phyloP scores from a whole-genome alignment of 1,140 invertebrate species.

The Drosophila orena region DNA sequence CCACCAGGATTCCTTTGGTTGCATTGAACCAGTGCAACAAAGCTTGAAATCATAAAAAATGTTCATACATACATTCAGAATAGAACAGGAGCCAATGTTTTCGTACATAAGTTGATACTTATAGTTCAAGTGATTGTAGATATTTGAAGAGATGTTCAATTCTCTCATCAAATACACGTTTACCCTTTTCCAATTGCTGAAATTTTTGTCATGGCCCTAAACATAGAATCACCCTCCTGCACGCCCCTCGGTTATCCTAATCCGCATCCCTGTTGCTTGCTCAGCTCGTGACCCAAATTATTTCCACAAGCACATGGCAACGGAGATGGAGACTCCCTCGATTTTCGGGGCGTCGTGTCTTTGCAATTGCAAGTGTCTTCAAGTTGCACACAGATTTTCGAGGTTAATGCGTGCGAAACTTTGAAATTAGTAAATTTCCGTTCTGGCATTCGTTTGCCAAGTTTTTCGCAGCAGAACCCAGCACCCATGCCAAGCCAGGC shows the following conservation, averaged over 20 bases:
- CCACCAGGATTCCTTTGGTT: too few relatives aligned
- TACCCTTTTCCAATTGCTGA: too few relatives aligned
- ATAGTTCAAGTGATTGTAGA: too few relatives aligned
- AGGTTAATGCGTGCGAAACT: conserved; percentile 81
- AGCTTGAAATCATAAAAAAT: too few relatives aligned
- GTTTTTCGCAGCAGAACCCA: conserved; percentile 23
- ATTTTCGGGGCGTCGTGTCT: conserved; percentile 34
- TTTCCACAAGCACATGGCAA: conserved; percentile 60
- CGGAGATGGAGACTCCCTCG: conserved; percentile 30
- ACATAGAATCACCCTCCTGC: conserved; percentile 7
- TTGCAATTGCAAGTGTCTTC: conserved; percentile 64
- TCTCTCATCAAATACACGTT: too few relatives aligned
- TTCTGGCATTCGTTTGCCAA: conserved; percentile 59
- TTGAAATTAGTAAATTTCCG: conserved; percentile 82
- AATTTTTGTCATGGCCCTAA: background rate
- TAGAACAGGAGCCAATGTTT: too few relatives aligned
- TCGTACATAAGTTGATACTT: too few relatives aligned
- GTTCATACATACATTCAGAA: too few relatives aligned
- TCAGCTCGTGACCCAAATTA: conserved; percentile 79
- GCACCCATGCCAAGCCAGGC: background rate
- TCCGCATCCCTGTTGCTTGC: conserved; percentile 38
- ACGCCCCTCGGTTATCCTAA: conserved; percentile 11
- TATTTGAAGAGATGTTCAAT: too few relatives aligned
- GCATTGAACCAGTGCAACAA: too few relatives aligned
- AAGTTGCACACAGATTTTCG: conserved; percentile 77